Base-by-base conservation (phyloP, 2,888 invertebrate genomes). In the Pachymerium ferrugineum region DNA sequence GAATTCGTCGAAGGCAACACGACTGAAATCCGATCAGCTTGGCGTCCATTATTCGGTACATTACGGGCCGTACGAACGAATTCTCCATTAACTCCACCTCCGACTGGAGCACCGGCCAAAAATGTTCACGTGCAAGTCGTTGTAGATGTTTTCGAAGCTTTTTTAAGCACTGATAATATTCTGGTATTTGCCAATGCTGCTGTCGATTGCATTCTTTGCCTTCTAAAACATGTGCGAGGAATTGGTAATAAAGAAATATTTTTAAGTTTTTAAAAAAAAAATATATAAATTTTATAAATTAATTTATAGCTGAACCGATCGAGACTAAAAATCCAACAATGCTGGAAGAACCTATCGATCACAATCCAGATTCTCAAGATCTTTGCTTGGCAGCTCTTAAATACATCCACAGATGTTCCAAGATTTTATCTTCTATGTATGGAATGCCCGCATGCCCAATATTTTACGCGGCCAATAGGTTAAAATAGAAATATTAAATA, bases 1-100 rank as follows among this genome's bases (percentile, higher is more conserved):
- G 96, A 96, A 83, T 93, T 97, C 79, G 97, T 98, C 0, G 96
- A 97, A 83, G 93, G 93, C 0, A 95, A 94, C 82, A 87, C 94
- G 78, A 90, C 91, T 75, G 95, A 97, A 85, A 94, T 97, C 54
- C 88, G 93, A 77, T 96, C 95, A 0, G 97, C 97, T 0, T 98
- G 97, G 97, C 86, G 97, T 73, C 94, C 97, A 0, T 84, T 98
- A 1, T 98, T 98, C 81, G 95, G 95, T 12, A 95, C 97, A 0
- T 83, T 98, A 62, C 88, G 95, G 22, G 94, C 94, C 67, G 94
- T 96, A 0, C 75, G 87, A 84, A 54, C 22, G 10, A 78, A 80
- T 16, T 77, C 78, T n/a, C 72, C 76, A n/a, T 19, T 22, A 38
- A n/a, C 42, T 29, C 30, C 16, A 8, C 30, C 47, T 16, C 68